These are phyloP conservation scores for Meloe dianella DNA, from an alignment of 2,888 invertebrate genomes.

Conservation along the genomic window DNA sequence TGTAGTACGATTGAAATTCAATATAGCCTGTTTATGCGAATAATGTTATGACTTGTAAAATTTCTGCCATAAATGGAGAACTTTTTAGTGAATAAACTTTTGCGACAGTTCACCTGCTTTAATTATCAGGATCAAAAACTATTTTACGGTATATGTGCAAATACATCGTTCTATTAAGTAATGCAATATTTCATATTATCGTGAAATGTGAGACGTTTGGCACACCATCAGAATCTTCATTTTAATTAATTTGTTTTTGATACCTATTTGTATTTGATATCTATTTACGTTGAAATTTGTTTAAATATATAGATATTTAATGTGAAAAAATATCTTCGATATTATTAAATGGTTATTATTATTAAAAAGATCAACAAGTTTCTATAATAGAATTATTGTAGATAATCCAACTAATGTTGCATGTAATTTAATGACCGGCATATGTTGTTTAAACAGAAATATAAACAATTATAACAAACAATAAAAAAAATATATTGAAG, in stretches of 20 bases:
- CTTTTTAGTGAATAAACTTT: no score
- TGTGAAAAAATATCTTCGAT: no score
- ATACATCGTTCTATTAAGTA: no score
- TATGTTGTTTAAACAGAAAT: background rate
- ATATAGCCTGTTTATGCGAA: no score
- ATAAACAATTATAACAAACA: background rate
- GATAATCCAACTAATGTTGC: background rate
- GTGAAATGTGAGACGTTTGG: background rate
- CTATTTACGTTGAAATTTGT: background rate
- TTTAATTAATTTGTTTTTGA: background rate
- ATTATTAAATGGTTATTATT: background rate
- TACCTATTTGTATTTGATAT: background rate
- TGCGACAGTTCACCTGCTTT: no score
- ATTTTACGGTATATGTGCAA: no score
- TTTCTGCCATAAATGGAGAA: no score
- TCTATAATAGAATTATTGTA: background rate
- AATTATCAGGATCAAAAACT: no score
- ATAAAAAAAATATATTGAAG: background rate
- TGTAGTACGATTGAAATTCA: no score
- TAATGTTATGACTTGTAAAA: no score
- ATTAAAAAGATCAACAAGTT: background rate
- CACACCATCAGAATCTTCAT: background rate
- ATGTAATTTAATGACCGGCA: background rate
- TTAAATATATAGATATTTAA: background rate
- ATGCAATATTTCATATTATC: no score